Base-by-base conservation (phyloP, 2,113 vertebrate genomes). In the Corapipo altera region DNA sequence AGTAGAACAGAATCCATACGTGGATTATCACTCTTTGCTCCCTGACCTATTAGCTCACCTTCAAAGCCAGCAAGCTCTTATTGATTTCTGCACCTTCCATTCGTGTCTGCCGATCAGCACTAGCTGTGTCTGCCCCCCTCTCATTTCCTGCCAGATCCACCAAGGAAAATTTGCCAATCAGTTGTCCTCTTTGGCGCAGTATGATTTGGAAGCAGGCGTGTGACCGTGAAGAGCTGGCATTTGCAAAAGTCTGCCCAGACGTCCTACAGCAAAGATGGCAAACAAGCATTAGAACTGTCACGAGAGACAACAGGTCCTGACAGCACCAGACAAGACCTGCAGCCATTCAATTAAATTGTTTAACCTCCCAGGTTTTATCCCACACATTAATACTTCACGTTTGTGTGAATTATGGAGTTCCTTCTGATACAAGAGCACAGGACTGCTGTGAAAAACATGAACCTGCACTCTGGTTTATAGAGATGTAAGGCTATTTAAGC, bases 121-220 rank as follows among this genome's bases (percentile, higher is more conserved):
- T 99, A 66, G 98, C 98, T 26, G 99, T 99, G 44, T 99, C 99
- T 1, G 98, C 99, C 18, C 99, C 99, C 43, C 99, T 98, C 96
- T 99, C 99, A 2, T 99, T 99, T 58, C 99, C 99, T n/a, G 99
- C 99, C 96, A 99, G 97, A 95, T 99, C 99, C 39, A 99, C 98
- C 96, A 99, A 95, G 23, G 99, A 99, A 95, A 99, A 99, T 86
- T 99, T 99, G 90, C 99, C 99, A 44, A 99, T 85, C 48, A 99
- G 93, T 41, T 98, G 98, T 81, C 98, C 96, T 61, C 97, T 98
- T 85, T 93, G 90, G 44, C 99, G 98, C 26, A 99, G 97, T 88
- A 98, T 94, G 88, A 99, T 99, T 97, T 99, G 99, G 91, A 99
- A 99, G 94, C 99, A 97, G 81, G 99, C 99, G 0, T 99, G 99